phyloP scores from a whole-genome alignment of 2,888 invertebrate species.

The Ptychoptera contaminata region DNA sequence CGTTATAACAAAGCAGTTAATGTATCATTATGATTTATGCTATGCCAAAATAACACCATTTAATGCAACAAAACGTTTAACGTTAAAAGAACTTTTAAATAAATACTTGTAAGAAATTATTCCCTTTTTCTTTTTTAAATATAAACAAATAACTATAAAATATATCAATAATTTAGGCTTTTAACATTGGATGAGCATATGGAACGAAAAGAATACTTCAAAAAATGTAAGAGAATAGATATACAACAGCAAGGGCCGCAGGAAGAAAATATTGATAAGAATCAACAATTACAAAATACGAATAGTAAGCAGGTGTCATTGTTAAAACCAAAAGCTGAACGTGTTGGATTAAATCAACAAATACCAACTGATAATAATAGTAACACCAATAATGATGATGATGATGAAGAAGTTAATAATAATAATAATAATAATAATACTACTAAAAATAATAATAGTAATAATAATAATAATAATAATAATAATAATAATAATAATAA shows the following conservation, averaged over 20 bases:
- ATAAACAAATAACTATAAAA: too few relatives aligned
- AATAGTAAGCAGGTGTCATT: slow-evolving; percentile 11
- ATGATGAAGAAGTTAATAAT: slow-evolving; percentile 5
- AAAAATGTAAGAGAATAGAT: too few relatives aligned
- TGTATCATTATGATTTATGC: slow-evolving; percentile 17
- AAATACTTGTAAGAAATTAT: slow-evolving; percentile 14
- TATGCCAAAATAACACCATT: slow-evolving; percentile 16
- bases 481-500: slow-evolving; percentile 3
- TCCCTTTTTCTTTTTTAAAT: too few relatives aligned
- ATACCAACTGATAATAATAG: background rate
- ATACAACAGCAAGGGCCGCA: too few relatives aligned
- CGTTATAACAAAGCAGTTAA: slow-evolving; percentile 18
- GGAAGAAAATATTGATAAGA: background rate
- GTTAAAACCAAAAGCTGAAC: slow-evolving; percentile 13
- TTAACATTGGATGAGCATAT: too few relatives aligned
- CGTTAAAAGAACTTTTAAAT: slow-evolving; percentile 21
- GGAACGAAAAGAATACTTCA: too few relatives aligned
- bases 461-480: background rate
- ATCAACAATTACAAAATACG: background rate
- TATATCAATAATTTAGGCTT: too few relatives aligned
- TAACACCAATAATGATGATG: background rate
- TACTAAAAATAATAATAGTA: too few relatives aligned
- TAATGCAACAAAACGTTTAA: slow-evolving; percentile 17
- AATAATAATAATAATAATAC: slow-evolving; percentile 4
- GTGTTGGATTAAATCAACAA: slow-evolving; percentile 4